Evolutionary conservation across 2,113 vertebrate species (phyloP).

Genomic region (Tetraodon nigroviridis): DNA sequence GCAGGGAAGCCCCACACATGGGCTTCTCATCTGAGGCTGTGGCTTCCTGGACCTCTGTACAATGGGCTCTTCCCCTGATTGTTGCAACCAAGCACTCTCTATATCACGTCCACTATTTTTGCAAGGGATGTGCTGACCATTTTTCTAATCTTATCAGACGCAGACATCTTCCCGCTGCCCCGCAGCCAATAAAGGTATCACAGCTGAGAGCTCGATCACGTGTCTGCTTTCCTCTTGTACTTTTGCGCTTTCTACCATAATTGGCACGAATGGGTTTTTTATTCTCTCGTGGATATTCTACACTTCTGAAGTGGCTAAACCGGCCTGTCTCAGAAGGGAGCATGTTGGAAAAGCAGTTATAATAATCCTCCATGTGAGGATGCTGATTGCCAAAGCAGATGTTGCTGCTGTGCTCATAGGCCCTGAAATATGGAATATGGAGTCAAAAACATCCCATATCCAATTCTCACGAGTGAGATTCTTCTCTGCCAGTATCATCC

Average conservation of each 20-base stretch:
- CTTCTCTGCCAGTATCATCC: slow-evolving; percentile 33
- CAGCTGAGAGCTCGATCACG: slow-evolving; percentile 41
- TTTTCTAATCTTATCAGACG: slow-evolving; percentile 66
- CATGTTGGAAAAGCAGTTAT: slow-evolving; percentile 28
- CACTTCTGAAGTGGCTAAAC: background rate
- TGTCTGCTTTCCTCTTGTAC: slow-evolving; percentile 30
- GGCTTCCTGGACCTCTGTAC: slow-evolving; percentile 63
- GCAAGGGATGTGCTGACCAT: slow-evolving; percentile 55
- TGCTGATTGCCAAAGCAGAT: slow-evolving; percentile 48
- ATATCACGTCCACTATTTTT: slow-evolving; percentile 58
- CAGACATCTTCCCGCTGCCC: slow-evolving; percentile 65
- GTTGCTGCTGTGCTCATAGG: slow-evolving; percentile 25
- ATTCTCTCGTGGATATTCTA: slow-evolving; percentile 4
- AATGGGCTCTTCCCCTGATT: slow-evolving; percentile 76
- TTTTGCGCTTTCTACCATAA: background rate
- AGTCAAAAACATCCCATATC: slow-evolving; percentile 28
- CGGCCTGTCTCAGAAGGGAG: slow-evolving; percentile 9
- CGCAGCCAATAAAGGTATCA: slow-evolving; percentile 50
- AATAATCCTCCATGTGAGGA: slow-evolving; percentile 27
- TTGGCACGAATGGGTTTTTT: background rate
- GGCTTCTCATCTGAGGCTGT: slow-evolving; percentile 55
- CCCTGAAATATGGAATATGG: slow-evolving; percentile 23
- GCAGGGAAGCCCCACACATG: slow-evolving; percentile 47
- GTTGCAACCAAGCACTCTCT: slow-evolving; percentile 45
- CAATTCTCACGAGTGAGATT: slow-evolving; percentile 33